phyloP scores from a whole-genome alignment of 2,888 invertebrate species.

The Myopa testacea region DNA sequence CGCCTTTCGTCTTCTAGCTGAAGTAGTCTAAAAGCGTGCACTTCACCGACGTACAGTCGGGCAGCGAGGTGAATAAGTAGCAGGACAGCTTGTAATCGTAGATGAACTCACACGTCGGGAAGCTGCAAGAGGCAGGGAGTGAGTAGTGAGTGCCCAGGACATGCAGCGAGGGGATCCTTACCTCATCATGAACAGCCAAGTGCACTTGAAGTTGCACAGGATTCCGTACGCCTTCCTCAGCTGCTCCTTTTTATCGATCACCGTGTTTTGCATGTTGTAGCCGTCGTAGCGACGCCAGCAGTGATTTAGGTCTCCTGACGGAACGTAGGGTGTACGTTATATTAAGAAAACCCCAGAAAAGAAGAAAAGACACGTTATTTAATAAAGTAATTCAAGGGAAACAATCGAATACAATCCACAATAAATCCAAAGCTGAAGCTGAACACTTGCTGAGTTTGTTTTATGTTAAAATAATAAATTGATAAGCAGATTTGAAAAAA shows the following conservation, averaged over 20 bases:
- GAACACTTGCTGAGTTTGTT: no score
- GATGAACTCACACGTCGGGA: slow-evolving; percentile 65
- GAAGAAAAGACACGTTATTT: neutral
- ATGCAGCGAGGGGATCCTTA: slow-evolving; percentile 42
- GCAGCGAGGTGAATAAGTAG: slow-evolving; percentile 68
- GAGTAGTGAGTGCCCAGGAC: neutral
- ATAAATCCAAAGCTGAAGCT: no score
- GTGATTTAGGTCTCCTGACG: slow-evolving; percentile 63
- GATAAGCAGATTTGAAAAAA: no score
- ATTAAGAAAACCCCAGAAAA: neutral
- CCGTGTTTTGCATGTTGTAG: slow-evolving; percentile 63
- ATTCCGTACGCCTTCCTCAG: slow-evolving; percentile 65
- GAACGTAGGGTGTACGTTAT: neutral
- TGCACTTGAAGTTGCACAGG: slow-evolving; percentile 66
- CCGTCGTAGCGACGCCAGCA: slow-evolving; percentile 67
- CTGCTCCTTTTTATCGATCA: slow-evolving; percentile 64
- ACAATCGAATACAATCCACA: no score
- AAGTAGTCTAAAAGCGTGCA: slow-evolving; percentile 65
- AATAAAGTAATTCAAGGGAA: no score
- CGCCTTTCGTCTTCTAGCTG: slow-evolving; percentile 49
- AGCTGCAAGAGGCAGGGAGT: slow-evolving; percentile 52
- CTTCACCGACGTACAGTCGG: slow-evolving; percentile 65
- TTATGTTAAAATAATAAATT: no score
- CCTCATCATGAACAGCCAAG: slow-evolving; percentile 66
- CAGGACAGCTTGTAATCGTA: slow-evolving; percentile 67